Conservation (phyloP, 1,140 invertebrate species). For the Metopolophium dirhodum region DNA sequence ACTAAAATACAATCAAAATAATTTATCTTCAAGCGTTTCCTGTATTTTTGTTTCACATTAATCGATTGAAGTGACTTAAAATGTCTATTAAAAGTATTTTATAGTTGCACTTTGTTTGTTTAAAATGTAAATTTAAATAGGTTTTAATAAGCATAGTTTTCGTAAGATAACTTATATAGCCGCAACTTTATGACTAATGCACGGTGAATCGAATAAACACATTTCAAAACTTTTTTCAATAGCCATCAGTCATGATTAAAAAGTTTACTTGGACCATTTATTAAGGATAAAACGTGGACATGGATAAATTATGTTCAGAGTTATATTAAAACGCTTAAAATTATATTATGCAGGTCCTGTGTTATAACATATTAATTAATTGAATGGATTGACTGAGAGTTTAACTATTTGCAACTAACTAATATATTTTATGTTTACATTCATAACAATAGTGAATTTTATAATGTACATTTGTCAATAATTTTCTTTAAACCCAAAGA, state of each 20-base stretch:
- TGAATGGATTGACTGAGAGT: not conserved
- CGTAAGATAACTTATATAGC: not conserved
- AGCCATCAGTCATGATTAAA: not conserved
- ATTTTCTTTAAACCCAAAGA: not conserved
- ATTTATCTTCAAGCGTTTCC: not conserved
- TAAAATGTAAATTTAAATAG: not conserved
- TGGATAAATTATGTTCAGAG: not conserved
- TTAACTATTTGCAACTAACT: not conserved
- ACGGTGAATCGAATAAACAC: not conserved
- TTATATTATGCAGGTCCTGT: not conserved
- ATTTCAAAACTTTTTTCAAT: constrained; percentile 10
- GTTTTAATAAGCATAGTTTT: not conserved
- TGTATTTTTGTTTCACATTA: not conserved
- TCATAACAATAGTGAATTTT: not conserved
- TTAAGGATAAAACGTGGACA: constrained; percentile 1
- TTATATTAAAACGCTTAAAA: not conserved
- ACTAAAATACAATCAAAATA: not conserved
- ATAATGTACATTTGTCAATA: no score
- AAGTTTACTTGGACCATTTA: not conserved
- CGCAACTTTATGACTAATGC: not conserved
- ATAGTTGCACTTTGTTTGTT: not conserved
- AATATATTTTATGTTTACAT: not conserved
- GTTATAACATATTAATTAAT: not conserved
- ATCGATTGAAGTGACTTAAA: not conserved
- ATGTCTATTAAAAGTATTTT: not conserved